phyloP scores from a whole-genome alignment of 2,797 vertebrate species.

The Taenioides sp. region DNA sequence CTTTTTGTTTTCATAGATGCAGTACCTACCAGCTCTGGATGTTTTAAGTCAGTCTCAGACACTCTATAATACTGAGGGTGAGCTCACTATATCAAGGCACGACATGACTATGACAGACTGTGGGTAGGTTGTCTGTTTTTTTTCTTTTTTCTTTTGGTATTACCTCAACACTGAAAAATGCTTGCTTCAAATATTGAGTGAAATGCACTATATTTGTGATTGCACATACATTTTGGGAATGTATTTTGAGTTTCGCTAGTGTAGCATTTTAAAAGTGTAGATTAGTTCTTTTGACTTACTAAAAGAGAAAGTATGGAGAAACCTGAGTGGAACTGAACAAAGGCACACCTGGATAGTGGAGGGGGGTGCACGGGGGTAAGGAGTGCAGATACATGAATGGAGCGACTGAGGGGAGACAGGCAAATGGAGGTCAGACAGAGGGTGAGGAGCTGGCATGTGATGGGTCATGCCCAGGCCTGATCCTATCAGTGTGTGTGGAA shows the following conservation, averaged over 20 bases:
- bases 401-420: constrained; percentile 52
- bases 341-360: constrained; percentile 66
- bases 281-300: constrained; percentile 21
- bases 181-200: not conserved
- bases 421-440: constrained; percentile 68
- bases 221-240: not conserved
- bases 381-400: constrained; percentile 55
- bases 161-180: not conserved
- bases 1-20: constrained; percentile 78
- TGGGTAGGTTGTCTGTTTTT: constrained; percentile 78
- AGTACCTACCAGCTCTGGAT: constrained; percentile 84
- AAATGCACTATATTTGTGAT: not conserved
- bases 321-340: constrained; percentile 57
- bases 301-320: constrained; percentile 33
- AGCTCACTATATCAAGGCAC: constrained; percentile 77
- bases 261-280: constrained; percentile 16
- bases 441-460: constrained; percentile 67
- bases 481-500: constrained; percentile 62
- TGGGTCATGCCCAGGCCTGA: constrained; percentile 71
- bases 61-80: constrained; percentile 57
- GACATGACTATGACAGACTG: constrained; percentile 74
- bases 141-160: not conserved
- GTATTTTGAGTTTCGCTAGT: constrained; percentile 39
- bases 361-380: constrained; percentile 28
- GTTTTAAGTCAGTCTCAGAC: constrained; percentile 64